Evolutionary conservation across 1,140 invertebrate species (phyloP).

Genomic region (Cardiocondyla obscurior): DNA sequence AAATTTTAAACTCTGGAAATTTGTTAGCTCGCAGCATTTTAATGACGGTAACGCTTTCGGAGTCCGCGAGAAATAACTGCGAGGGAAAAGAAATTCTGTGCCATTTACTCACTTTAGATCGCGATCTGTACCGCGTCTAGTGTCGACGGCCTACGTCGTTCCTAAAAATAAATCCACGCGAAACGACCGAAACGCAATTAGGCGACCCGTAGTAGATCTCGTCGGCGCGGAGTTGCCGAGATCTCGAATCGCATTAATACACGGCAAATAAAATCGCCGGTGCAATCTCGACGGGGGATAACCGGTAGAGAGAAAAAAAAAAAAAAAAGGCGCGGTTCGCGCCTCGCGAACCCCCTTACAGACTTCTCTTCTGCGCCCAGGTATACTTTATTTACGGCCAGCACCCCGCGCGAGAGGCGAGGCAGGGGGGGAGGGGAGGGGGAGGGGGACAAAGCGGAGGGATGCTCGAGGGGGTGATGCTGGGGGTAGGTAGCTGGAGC

Average conservation of each 20-base stretch:
- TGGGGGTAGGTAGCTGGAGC: conserved; percentile 67
- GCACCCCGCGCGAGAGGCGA: not conserved
- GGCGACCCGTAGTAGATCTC: conserved; percentile 48
- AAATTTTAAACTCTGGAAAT: not conserved
- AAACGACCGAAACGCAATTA: conserved; percentile 48
- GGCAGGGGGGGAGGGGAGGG: not conserved
- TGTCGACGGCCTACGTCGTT: not conserved
- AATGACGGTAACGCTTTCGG: not conserved
- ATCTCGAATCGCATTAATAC: conserved; percentile 73
- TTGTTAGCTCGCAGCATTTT: not conserved
- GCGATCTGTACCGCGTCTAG: conserved; percentile 5
- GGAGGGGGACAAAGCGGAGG: conserved; percentile 14
- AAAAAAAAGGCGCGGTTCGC: conserved; percentile 69
- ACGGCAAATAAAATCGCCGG: conserved; percentile 76
- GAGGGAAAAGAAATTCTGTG: not conserved
- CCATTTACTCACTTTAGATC: not conserved
- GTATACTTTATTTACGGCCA: conserved; percentile 58
- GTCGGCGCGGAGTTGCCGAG: conserved; percentile 48
- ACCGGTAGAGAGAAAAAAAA: too few relatives aligned
- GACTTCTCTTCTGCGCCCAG: conserved; percentile 51
- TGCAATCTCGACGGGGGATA: conserved; percentile 61
- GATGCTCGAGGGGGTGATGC: conserved; percentile 56
- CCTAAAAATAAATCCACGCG: conserved; percentile 36
- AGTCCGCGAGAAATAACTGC: not conserved
- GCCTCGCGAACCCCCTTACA: conserved; percentile 54